These are phyloP conservation scores for Vulpes lagopus DNA, from an alignment of 2,113 vertebrate species.

Conservation along the genomic window DNA sequence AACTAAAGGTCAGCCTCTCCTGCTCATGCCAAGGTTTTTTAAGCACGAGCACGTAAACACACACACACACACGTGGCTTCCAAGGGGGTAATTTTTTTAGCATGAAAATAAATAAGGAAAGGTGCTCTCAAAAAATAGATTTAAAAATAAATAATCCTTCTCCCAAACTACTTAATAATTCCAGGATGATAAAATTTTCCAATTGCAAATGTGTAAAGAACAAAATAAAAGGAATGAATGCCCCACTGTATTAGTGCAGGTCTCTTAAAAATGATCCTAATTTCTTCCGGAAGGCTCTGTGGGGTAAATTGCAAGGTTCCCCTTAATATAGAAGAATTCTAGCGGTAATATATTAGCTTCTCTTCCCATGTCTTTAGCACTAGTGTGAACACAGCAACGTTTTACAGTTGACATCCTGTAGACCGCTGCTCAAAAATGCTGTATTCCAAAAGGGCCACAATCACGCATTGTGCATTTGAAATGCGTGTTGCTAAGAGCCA, in stretches of 20 bases:
- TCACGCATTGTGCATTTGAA: not conserved
- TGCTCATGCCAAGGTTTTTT: conserved; percentile 19
- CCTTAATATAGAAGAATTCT: not conserved
- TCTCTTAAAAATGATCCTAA: conserved; percentile 57
- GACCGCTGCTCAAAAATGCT: not conserved
- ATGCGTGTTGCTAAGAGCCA: not conserved
- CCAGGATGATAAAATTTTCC: conserved; percentile 55
- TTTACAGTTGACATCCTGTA: not conserved
- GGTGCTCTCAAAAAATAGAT: conserved; percentile 14
- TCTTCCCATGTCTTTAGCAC: not conserved
- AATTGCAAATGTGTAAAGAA: not conserved
- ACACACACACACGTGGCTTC: not conserved
- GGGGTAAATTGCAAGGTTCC: not conserved
- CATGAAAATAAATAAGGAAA: conserved; percentile 60
- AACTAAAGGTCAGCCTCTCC: conserved; percentile 65
- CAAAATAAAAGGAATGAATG: conserved; percentile 63
- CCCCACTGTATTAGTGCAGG: not conserved
- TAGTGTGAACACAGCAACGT: not conserved
- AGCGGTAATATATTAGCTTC: not conserved
- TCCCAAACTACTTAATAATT: conserved; percentile 19
- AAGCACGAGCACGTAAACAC: not conserved
- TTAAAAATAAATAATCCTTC: conserved; percentile 49
- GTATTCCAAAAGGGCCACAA: not conserved
- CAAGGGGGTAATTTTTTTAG: conserved; percentile 12
- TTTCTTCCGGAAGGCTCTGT: conserved; percentile 54